Evolutionary conservation across 2,888 invertebrate species (phyloP).

Genomic region (Caenorhabditis plicata): DNA sequence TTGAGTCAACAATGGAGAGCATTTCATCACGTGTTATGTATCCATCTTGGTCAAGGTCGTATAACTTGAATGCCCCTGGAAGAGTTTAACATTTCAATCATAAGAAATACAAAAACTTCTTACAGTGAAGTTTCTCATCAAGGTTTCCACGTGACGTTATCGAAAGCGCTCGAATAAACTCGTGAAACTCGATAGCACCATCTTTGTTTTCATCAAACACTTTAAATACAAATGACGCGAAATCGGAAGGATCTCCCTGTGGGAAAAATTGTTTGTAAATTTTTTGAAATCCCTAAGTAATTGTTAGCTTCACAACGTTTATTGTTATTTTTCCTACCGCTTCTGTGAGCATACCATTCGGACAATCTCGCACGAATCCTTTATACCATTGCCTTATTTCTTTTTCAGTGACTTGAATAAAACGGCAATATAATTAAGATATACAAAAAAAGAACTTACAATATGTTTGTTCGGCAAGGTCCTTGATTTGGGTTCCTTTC

Average conservation of each 20-base stretch:
- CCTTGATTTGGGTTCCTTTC: slow-evolving; percentile 90
- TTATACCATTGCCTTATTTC: slow-evolving; percentile 72
- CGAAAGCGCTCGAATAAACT: slow-evolving; percentile 95
- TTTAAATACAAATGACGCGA: slow-evolving; percentile 93
- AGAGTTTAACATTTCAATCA: slow-evolving; percentile 42
- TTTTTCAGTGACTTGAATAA: slow-evolving; percentile 68
- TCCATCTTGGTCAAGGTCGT: slow-evolving; percentile 93
- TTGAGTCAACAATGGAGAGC: slow-evolving; percentile 94
- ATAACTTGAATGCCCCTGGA: slow-evolving; percentile 90
- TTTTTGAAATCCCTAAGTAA: slow-evolving; percentile 88
- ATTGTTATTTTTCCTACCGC: slow-evolving; percentile 73
- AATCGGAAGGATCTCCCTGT: slow-evolving; percentile 97
- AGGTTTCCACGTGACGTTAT: slow-evolving; percentile 97
- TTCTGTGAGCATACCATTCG: slow-evolving; percentile 89
- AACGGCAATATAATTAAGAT: neutral
- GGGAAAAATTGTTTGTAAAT: slow-evolving; percentile 99
- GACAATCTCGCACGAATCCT: slow-evolving; percentile 94
- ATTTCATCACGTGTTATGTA: slow-evolving; percentile 92
- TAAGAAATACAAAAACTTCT: slow-evolving; percentile 40
- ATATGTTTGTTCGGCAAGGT: slow-evolving; percentile 86
- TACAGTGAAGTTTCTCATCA: slow-evolving; percentile 97
- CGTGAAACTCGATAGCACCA: slow-evolving; percentile 97
- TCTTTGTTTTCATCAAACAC: slow-evolving; percentile 99
- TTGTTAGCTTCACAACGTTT: neutral
- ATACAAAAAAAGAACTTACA: slow-evolving; percentile 73